phyloP scores from a whole-genome alignment of 2,113 vertebrate genomes.

The Calidris pygmaea region DNA sequence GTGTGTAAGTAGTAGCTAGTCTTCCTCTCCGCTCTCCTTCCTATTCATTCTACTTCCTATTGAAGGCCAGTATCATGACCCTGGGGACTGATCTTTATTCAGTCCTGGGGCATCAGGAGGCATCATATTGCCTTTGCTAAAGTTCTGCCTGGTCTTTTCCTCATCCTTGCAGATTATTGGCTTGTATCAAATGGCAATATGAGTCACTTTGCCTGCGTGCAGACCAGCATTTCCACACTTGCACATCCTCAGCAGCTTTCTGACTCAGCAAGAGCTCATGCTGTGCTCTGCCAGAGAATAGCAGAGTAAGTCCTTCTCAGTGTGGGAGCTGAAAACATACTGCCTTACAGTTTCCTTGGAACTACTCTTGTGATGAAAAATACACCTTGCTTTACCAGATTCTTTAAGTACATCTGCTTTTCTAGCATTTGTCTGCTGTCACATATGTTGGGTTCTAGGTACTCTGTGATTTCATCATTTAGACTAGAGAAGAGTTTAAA shows the following conservation, averaged over 20 bases:
- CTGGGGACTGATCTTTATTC: background rate
- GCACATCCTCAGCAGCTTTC: background rate
- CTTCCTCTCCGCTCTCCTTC: background rate
- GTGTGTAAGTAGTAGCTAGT: background rate
- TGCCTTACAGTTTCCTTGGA: background rate
- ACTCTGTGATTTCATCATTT: background rate
- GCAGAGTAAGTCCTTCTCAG: background rate
- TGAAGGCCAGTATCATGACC: background rate
- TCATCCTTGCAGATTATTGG: background rate
- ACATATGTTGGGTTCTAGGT: background rate
- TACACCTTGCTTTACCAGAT: background rate
- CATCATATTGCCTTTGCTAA: background rate
- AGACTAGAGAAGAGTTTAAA: background rate
- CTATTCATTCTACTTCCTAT: background rate
- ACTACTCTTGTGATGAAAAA: background rate
- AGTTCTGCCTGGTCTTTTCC: background rate
- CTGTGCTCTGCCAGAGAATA: background rate
- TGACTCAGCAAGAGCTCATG: slow-evolving; percentile 2
- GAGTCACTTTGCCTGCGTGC: background rate
- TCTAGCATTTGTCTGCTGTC: background rate
- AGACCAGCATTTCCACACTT: background rate
- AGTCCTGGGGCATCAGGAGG: background rate
- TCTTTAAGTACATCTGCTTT: background rate
- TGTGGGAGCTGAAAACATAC: background rate
- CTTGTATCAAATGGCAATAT: background rate